These are phyloP conservation scores for Plotosus lineatus DNA, from an alignment of 2,113 vertebrate species.

Conservation along the genomic window DNA sequence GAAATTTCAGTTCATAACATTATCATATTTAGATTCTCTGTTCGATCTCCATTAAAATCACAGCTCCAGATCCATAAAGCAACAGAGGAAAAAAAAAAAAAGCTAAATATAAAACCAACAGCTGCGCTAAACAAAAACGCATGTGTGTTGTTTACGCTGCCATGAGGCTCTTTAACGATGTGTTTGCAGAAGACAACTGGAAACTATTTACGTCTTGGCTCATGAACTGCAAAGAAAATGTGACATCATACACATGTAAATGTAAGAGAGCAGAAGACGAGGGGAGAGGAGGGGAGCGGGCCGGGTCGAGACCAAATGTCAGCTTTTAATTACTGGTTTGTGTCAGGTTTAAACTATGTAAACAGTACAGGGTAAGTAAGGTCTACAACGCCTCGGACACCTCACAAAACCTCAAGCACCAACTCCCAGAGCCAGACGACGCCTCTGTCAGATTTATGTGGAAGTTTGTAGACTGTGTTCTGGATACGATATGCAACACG, in stretches of 20 bases:
- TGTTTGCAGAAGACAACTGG: constrained; percentile 41
- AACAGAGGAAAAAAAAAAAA: background rate
- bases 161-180: constrained; percentile 2
- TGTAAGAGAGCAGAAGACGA: background rate
- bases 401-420: background rate
- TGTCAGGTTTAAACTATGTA: background rate
- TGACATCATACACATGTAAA: constrained; percentile 38
- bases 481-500: background rate
- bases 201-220: constrained; percentile 35
- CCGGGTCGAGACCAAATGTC: background rate
- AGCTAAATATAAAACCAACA: constrained; percentile 22
- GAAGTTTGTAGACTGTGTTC: background rate
- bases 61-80: background rate
- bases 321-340: constrained; percentile 18
- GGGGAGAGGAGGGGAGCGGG: background rate
- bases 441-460: background rate
- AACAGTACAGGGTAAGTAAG: background rate
- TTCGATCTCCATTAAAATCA: background rate
- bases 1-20: background rate
- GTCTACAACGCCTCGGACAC: background rate
- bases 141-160: constrained; percentile 20
- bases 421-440: background rate
- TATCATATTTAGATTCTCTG: background rate
- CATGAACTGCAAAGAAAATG: background rate
- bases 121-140: constrained; percentile 41